Conservation (phyloP, 1,140 invertebrate genomes). For the Hirudo medicinalis region DNA sequence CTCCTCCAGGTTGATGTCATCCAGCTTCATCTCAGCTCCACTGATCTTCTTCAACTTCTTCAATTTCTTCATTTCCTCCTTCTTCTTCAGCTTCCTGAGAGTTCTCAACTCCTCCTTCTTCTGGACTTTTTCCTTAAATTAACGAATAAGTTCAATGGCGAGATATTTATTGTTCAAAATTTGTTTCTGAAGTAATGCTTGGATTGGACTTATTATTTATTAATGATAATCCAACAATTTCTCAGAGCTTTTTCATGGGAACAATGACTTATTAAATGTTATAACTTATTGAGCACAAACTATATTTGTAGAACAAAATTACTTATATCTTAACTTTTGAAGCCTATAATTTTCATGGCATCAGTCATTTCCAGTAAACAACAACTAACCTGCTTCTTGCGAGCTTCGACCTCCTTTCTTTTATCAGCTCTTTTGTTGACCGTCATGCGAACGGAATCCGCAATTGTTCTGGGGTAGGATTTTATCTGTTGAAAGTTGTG, state of each 20-base stretch:
- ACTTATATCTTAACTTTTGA: too few relatives aligned
- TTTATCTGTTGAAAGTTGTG: constrained; percentile 54
- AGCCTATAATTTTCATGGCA: too few relatives aligned
- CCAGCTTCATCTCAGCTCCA: neutral
- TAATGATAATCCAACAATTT: too few relatives aligned
- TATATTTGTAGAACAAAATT: too few relatives aligned
- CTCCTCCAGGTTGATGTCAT: neutral
- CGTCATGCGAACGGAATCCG: constrained; percentile 65
- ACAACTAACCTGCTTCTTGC: constrained; percentile 44
- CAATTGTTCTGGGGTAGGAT: constrained; percentile 74
- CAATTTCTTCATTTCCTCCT: constrained; percentile 7
- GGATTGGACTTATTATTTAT: too few relatives aligned
- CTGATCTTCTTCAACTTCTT: constrained; percentile 6
- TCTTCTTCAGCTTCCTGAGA: constrained; percentile 1
- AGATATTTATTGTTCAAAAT: too few relatives aligned
- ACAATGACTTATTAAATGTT: too few relatives aligned
- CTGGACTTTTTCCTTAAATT: neutral
- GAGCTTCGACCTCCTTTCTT: constrained; percentile 49
- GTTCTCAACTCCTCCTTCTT: neutral
- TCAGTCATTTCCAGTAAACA: too few relatives aligned
- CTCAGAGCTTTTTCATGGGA: too few relatives aligned
- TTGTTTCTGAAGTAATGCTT: too few relatives aligned
- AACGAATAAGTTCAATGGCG: too few relatives aligned
- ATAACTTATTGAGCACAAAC: too few relatives aligned
- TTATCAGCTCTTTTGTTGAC: constrained; percentile 58